phyloP scores from a whole-genome alignment of 1,140 invertebrate genomes.

The Neodiprion fabricii region DNA sequence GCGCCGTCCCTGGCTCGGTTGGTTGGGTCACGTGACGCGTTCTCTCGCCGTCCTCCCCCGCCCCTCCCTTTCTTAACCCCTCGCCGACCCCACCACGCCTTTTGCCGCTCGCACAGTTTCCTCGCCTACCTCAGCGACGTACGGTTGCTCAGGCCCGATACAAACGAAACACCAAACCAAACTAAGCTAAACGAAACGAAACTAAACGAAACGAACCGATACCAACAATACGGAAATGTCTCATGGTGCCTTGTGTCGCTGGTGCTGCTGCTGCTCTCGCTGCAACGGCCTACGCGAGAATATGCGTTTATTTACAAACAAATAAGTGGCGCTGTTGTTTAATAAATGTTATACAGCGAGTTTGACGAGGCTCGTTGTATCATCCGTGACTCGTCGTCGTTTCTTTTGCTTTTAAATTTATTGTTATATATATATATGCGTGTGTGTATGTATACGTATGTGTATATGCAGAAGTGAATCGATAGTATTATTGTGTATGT shows the following conservation, averaged over 20 bases:
- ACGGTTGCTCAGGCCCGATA: not conserved
- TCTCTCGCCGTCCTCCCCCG: constrained; percentile 23
- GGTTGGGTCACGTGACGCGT: constrained; percentile 6
- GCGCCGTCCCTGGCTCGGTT: not conserved
- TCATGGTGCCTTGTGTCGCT: not conserved
- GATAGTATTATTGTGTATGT: too few species aligned
- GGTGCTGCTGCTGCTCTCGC: too few species aligned
- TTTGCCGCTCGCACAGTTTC: not conserved
- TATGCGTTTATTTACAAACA: constrained; percentile 5
- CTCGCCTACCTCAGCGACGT: not conserved
- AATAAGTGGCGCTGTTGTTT: not conserved
- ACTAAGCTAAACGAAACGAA: not conserved
- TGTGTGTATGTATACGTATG: not conserved
- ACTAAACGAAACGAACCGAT: not conserved
- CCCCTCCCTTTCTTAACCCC: constrained; percentile 12
- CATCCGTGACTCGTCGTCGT: too few species aligned
- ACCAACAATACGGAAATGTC: not conserved
- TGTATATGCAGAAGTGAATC: too few species aligned
- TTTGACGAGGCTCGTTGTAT: too few species aligned
- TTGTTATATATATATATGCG: not conserved
- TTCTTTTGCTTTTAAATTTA: not conserved
- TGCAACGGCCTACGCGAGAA: not conserved
- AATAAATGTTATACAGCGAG: not conserved
- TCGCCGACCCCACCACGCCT: not conserved
- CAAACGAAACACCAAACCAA: not conserved